A percentile compares a stretch with the other conserved stretches of the same genome.
phyloP scores from a whole-genome alignment of 2,113 vertebrate genomes.

The Circaetus gallicus region DNA sequence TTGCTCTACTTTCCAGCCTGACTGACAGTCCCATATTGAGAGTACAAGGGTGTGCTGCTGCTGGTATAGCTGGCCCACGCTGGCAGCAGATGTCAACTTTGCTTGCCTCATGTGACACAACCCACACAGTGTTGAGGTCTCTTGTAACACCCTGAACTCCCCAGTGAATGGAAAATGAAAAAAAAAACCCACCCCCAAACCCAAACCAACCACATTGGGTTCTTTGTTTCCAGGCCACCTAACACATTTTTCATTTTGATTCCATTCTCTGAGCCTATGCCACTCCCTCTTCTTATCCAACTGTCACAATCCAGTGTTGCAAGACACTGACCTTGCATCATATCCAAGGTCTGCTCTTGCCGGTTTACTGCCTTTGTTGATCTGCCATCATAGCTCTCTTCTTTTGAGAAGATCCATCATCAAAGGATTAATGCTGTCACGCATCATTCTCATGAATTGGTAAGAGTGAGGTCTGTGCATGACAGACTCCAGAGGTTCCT shows the following conservation, averaged over 20 bases:
- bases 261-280: background rate
- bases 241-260: background rate
- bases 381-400: background rate
- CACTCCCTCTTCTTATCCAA: background rate
- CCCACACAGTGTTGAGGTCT: no score
- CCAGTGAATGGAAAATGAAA: background rate
- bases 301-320: background rate
- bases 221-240: background rate
- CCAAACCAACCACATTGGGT: background rate
- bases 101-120: no score
- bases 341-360: background rate
- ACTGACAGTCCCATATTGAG: no score
- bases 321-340: background rate
- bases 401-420: background rate
- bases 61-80: no score
- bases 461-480: background rate
- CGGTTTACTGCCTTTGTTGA: background rate
- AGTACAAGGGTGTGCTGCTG: no score
- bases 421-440: background rate
- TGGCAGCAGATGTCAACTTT: no score
- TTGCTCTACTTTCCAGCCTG: no score
- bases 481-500: background rate
- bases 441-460: background rate
- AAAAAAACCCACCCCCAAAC: background rate
- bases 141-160: no score